phyloP scores from a whole-genome alignment of 2,888 invertebrate species.

The Steinernema scapterisci region DNA sequence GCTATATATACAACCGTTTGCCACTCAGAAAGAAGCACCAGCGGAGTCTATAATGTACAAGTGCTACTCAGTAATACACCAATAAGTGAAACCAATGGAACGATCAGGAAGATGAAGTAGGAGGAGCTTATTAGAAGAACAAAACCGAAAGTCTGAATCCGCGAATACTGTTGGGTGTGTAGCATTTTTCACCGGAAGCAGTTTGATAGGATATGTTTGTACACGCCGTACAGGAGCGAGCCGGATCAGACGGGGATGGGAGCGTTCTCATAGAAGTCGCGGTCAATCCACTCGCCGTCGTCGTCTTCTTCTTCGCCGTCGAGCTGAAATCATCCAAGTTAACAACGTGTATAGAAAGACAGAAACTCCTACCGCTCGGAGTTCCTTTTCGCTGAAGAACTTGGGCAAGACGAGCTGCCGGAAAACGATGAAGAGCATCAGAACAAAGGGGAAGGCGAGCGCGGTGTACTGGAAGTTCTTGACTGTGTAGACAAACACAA shows the following conservation, averaged over 20 bases:
- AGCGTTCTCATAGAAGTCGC: constrained; percentile 49
- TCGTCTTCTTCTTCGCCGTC: constrained; percentile 55
- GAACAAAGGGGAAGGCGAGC: constrained; percentile 89
- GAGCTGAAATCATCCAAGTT: constrained; percentile 49
- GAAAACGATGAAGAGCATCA: constrained; percentile 85
- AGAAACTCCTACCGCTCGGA: constrained; percentile 53
- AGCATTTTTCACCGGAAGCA: not conserved
- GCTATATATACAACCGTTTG: too few species aligned
- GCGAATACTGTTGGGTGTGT: too few species aligned
- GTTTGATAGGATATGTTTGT: not conserved
- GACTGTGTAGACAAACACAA: constrained; percentile 82
- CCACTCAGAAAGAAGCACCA: too few species aligned
- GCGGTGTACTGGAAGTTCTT: constrained; percentile 84
- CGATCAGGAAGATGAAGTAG: too few species aligned
- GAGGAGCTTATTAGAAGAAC: too few species aligned
- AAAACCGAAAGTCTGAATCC: too few species aligned
- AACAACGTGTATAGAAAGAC: not conserved
- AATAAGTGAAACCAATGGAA: too few species aligned
- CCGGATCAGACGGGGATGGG: constrained; percentile 47
- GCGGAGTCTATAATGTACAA: too few species aligned
- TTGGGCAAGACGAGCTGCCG: constrained; percentile 68
- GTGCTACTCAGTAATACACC: too few species aligned
- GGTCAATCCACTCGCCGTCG: constrained; percentile 47
- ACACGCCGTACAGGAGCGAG: not conserved
- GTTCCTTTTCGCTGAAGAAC: constrained; percentile 52